phyloP scores from a whole-genome alignment of 1,140 invertebrate species.

The Maconellicoccus hirsutus region DNA sequence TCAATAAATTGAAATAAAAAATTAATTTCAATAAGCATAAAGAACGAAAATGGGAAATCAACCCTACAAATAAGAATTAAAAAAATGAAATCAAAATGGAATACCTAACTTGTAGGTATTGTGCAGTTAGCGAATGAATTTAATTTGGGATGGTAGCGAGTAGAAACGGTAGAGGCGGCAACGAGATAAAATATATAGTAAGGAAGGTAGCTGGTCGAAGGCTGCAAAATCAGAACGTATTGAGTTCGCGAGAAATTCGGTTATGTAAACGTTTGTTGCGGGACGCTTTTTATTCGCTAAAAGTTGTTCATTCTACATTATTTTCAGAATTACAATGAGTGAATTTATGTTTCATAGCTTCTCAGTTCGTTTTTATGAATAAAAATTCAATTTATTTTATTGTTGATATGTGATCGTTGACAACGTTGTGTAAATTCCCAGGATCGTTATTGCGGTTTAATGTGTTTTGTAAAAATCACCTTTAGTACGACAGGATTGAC shows the following conservation, averaged over 20 bases:
- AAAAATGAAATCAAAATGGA: neutral
- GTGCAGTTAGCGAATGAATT: neutral
- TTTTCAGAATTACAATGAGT: neutral
- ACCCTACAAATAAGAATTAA: neutral
- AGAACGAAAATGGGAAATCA: no score
- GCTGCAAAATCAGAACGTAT: conserved; percentile 7
- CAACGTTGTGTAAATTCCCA: no score
- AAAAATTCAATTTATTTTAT: neutral
- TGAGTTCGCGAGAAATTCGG: neutral
- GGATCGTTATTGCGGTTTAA: no score
- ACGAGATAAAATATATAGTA: conserved; percentile 9
- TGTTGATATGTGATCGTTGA: neutral
- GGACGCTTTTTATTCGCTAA: neutral
- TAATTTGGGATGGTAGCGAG: neutral
- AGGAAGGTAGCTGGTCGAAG: neutral
- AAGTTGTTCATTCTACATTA: neutral
- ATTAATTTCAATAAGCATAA: no score
- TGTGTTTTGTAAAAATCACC: no score
- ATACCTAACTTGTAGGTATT: neutral
- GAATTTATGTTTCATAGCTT: neutral
- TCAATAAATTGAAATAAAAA: no score
- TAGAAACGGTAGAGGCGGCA: neutral
- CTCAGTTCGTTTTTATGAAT: neutral
- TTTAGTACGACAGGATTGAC: neutral
- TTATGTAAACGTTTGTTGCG: neutral